Evolutionary conservation across 2,113 vertebrate genomes (phyloP).

Genomic region (Synodontis membranacea): DNA sequence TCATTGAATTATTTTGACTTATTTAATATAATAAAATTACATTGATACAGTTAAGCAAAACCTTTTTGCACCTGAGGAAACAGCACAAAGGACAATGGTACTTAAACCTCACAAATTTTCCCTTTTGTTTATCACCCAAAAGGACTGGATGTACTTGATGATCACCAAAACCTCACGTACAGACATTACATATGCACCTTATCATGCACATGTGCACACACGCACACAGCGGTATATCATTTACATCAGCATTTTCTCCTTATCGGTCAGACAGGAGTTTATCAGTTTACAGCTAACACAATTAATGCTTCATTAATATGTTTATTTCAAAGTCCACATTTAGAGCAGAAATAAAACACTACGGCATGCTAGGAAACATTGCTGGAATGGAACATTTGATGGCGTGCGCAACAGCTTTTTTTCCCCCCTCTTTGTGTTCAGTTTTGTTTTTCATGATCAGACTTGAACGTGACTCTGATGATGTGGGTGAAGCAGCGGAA

Average conservation of each 20-base stretch:
- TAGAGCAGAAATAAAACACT: background rate
- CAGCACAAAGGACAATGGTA: background rate
- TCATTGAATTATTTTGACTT: too few relatives aligned
- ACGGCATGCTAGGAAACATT: background rate
- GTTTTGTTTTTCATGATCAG: background rate
- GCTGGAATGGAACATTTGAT: too few relatives aligned
- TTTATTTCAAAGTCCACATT: background rate
- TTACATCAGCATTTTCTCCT: background rate
- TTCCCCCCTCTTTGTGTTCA: background rate
- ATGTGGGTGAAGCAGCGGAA: background rate
- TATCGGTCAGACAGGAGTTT: background rate
- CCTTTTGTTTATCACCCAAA: background rate
- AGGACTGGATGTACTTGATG: background rate
- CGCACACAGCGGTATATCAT: background rate
- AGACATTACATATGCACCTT: background rate
- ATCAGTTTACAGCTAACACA: background rate
- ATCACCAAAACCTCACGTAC: background rate
- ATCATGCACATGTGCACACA: background rate
- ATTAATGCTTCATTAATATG: background rate
- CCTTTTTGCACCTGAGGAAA: too few relatives aligned
- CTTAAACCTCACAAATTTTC: background rate
- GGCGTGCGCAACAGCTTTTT: too few relatives aligned
- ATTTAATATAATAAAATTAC: too few relatives aligned
- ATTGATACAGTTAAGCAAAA: too few relatives aligned
- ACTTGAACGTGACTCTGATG: background rate